Evolutionary conservation across 2,888 invertebrate species (phyloP), one percentile per base, ranked within the genome.

Genomic region (Chalcosyrphus nemorum): DNA sequence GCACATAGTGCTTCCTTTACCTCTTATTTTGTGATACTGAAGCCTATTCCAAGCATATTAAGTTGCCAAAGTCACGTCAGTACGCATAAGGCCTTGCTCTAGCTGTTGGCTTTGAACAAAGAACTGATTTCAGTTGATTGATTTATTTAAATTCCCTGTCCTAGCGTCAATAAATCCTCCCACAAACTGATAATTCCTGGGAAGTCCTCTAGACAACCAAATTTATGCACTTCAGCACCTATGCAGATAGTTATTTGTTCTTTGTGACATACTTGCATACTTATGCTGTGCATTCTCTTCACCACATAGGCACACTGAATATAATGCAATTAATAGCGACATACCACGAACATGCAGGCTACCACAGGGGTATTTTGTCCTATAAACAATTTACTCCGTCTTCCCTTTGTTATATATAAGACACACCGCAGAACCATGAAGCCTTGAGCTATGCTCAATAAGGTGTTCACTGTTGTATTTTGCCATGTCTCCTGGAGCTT

Each of bases 341-440:
- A 29, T 65, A 35, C 65, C 50, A 50, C 50, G 50, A 35, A 35
- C 65, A 65, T 17, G n/a, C 47, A 35, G 13, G 17, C 50, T 47
- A 50, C n/a, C 50, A 29, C 3, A 24, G 27, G 9, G 47, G 47
- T 15, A 19, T 15, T 27, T 15, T 15, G 17, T n/a, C 19, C 29
- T 0, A 2, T 11, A 45, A 17, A 6, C n/a, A 17, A 6, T 32
- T 7, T 38, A 7, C 11, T 1, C 38, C 4, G 4, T 2, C 38
- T 3, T 38, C n/a, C 38, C 4, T n/a, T n/a, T n/a, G 13, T n/a
- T 13, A 11, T 38, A 38, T 38, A 38, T 13, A 13, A 13, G 2
- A n/a, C 24, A n/a, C 24, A 47, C 29, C 24, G 11, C 24, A 50
- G 35, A 29, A 5, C 29, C 52, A 29, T 9, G 29, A 9, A 52